Evolutionary conservation across 1,140 invertebrate species (phyloP).

Genomic region (Charaxes varanes): DNA sequence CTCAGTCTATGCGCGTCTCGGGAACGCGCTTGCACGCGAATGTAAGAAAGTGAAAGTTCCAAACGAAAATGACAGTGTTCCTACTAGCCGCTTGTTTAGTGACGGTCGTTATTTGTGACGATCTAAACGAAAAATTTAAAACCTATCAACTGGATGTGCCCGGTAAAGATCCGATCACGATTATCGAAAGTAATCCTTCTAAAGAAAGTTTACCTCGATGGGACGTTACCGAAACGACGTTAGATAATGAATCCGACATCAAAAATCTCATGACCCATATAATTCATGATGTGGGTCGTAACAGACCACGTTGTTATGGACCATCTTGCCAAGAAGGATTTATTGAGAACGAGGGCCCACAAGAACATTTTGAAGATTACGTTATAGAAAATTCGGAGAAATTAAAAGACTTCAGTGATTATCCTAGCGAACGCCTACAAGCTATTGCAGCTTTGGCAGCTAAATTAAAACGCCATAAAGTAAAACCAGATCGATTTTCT

Average conservation of each 20-base stretch:
- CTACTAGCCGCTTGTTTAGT: conserved; percentile 40
- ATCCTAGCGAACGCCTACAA: conserved; percentile 62
- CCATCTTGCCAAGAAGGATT: conserved; percentile 66
- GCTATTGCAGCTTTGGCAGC: conserved; percentile 60
- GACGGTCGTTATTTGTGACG: conserved; percentile 32
- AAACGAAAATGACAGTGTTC: conserved; percentile 58
- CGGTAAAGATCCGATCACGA: conserved; percentile 72
- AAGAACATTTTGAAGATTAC: conserved; percentile 75
- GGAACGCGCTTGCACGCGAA: conserved; percentile 46
- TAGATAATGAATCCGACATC: conserved; percentile 48
- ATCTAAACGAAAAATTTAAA: conserved; percentile 41
- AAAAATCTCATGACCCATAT: conserved; percentile 67
- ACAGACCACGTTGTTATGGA: conserved; percentile 59
- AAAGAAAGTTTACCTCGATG: conserved; percentile 24
- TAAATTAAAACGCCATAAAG: conserved; percentile 50
- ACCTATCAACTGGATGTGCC: conserved; percentile 70
- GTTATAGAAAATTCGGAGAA: conserved; percentile 75
- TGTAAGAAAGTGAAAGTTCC: conserved; percentile 55
- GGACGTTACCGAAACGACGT: conserved; percentile 27
- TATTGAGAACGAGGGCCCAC: conserved; percentile 41
- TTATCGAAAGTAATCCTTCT: conserved; percentile 60
- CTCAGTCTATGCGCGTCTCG: conserved; percentile 55
- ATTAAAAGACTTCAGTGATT: conserved; percentile 68
- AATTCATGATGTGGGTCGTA: conserved; percentile 42
- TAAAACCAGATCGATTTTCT: conserved; percentile 42